Evolutionary conservation across 2,113 vertebrate species (phyloP).

Genomic region (Tupaia tana): DNA sequence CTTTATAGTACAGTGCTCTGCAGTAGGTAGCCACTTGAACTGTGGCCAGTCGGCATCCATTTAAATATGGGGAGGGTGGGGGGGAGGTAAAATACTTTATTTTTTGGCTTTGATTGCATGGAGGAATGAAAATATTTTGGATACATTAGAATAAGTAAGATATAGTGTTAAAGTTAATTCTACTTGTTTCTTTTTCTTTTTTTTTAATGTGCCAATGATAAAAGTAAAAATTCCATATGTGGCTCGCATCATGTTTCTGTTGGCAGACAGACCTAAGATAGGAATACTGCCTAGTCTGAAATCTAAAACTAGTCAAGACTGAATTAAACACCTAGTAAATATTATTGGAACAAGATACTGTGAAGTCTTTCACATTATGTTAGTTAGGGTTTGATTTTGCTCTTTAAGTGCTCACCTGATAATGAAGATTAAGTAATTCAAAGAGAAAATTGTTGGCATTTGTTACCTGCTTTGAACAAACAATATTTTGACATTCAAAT

Average conservation of each 20-base stretch:
- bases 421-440: background rate
- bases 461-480: conserved; percentile 17
- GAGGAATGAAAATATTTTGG: background rate
- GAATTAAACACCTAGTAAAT: conserved; percentile 51
- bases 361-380: background rate
- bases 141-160: background rate
- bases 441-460: background rate
- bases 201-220: background rate
- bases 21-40: background rate
- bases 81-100: background rate
- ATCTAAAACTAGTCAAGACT: conserved; percentile 30
- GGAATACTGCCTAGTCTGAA: background rate
- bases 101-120: background rate
- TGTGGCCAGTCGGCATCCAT: background rate
- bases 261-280: background rate
- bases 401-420: background rate
- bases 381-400: background rate
- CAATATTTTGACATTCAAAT: background rate
- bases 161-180: background rate
- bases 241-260: background rate
- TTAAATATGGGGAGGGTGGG: background rate
- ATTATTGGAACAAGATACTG: background rate
- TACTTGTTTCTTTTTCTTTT: background rate
- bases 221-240: background rate
- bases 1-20: background rate